Conservation (phyloP, 1,140 invertebrate genomes). For the Atta colombica region DNA sequence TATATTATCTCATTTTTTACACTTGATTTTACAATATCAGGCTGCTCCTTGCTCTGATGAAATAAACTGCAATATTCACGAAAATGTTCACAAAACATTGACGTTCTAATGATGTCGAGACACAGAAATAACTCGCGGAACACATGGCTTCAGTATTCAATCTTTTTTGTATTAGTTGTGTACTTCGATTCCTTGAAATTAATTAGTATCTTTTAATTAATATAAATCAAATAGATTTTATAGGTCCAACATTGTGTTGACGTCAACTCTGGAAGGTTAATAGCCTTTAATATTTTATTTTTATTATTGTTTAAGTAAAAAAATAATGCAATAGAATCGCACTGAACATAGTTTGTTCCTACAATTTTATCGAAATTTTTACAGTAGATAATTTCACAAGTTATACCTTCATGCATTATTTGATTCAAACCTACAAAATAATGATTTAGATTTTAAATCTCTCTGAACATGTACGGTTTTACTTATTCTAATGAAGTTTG, state of each 20-base stretch:
- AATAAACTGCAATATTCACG: too few relatives aligned
- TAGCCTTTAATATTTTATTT: conserved; percentile 4
- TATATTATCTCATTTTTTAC: too few relatives aligned
- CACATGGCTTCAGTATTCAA: too few relatives aligned
- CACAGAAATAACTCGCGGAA: too few relatives aligned
- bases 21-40: too few relatives aligned
- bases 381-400: background rate
- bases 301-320: background rate
- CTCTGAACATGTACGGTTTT: background rate
- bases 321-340: background rate
- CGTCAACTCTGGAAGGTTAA: background rate
- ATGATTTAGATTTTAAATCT: background rate
- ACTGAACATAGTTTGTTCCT: background rate
- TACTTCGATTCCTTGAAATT: too few relatives aligned
- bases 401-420: background rate
- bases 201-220: too few relatives aligned
- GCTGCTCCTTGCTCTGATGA: too few relatives aligned
- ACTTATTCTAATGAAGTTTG: background rate
- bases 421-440: background rate
- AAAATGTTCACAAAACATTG: too few relatives aligned
- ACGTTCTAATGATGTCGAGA: too few relatives aligned
- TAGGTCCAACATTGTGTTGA: background rate
- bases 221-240: too few relatives aligned
- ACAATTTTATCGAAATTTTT: background rate
- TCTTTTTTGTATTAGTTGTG: too few relatives aligned